Conservation (phyloP, 2,888 invertebrate species). For the Drosophila fungiperda region DNA sequence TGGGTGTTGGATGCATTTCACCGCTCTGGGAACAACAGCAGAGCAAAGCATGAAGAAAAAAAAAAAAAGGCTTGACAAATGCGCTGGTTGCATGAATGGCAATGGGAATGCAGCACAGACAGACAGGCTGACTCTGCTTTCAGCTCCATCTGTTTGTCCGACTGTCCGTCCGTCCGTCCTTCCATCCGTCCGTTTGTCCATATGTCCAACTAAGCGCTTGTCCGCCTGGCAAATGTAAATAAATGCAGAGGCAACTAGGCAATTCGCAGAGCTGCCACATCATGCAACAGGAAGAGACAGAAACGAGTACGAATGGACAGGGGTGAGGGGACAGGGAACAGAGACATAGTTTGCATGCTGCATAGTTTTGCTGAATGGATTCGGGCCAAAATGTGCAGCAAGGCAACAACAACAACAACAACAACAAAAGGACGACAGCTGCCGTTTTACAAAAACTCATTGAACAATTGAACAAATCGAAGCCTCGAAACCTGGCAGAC, state of each 20-base stretch:
- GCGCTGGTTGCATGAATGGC: slow-evolving; percentile 50
- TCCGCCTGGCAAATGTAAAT: slow-evolving; percentile 67
- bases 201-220: slow-evolving; percentile 1
- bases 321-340: neutral
- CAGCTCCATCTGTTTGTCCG: slow-evolving; percentile 23
- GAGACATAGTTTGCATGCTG: slow-evolving; percentile 47
- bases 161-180: slow-evolving; percentile 7
- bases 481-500: slow-evolving; percentile 44
- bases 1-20: slow-evolving; percentile 34
- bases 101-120: slow-evolving; percentile 43
- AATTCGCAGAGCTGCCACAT: slow-evolving; percentile 36
- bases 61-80: slow-evolving; percentile 56
- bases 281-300: slow-evolving; percentile 22
- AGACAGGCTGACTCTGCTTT: slow-evolving; percentile 49
- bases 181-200: neutral
- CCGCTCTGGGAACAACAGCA: slow-evolving; percentile 23
- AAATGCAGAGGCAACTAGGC: slow-evolving; percentile 64
- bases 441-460: slow-evolving; percentile 69
- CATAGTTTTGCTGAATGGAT: slow-evolving; percentile 69
- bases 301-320: neutral
- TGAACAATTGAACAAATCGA: slow-evolving; percentile 78
- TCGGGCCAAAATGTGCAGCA: slow-evolving; percentile 58
- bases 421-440: slow-evolving; percentile 69
- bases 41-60: neutral
- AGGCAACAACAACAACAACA: slow-evolving; percentile 4